These are phyloP conservation scores for Dryomyza anilis DNA, from an alignment of 2,888 invertebrate genomes.

Conservation along the genomic window DNA sequence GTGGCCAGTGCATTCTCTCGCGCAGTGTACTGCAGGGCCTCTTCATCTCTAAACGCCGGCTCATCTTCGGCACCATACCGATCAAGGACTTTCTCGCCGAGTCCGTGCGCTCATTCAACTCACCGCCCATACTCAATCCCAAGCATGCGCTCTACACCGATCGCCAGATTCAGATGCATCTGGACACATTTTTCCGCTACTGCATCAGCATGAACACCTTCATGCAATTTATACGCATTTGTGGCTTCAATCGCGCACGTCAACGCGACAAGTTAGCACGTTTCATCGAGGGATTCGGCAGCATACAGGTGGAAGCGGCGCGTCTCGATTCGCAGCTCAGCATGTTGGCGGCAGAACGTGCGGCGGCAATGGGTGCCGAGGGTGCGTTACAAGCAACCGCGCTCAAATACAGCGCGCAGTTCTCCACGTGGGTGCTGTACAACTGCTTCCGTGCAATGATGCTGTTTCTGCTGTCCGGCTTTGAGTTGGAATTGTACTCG, in stretches of 20 bases:
- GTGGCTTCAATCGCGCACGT: slow-evolving; percentile 93
- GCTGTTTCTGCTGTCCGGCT: slow-evolving; percentile 89
- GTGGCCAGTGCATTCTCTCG: slow-evolving; percentile 87
- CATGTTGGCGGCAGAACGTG: slow-evolving; percentile 67
- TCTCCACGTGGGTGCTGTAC: slow-evolving; percentile 88
- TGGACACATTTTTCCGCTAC: slow-evolving; percentile 86
- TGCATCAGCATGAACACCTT: slow-evolving; percentile 79
- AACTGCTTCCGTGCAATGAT: slow-evolving; percentile 92
- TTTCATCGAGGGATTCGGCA: slow-evolving; percentile 81
- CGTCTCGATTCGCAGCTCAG: slow-evolving; percentile 85
- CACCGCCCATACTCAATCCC: slow-evolving; percentile 84
- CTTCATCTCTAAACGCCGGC: slow-evolving; percentile 65
- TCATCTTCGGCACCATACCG: slow-evolving; percentile 60
- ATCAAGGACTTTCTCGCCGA: slow-evolving; percentile 84
- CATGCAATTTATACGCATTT: slow-evolving; percentile 82
- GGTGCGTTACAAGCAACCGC: slow-evolving; percentile 74
- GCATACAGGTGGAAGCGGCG: slow-evolving; percentile 87
- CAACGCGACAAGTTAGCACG: slow-evolving; percentile 93
- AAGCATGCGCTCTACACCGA: slow-evolving; percentile 67
- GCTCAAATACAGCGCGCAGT: slow-evolving; percentile 54
- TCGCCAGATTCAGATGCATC: slow-evolving; percentile 75
- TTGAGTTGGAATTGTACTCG: slow-evolving; percentile 94
- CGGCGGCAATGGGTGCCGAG: slow-evolving; percentile 73
- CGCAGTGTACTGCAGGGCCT: slow-evolving; percentile 86
- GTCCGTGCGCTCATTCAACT: slow-evolving; percentile 84